Evolutionary conservation across 2,797 vertebrate genomes (phyloP).

Genomic region (Anas bernieri): DNA sequence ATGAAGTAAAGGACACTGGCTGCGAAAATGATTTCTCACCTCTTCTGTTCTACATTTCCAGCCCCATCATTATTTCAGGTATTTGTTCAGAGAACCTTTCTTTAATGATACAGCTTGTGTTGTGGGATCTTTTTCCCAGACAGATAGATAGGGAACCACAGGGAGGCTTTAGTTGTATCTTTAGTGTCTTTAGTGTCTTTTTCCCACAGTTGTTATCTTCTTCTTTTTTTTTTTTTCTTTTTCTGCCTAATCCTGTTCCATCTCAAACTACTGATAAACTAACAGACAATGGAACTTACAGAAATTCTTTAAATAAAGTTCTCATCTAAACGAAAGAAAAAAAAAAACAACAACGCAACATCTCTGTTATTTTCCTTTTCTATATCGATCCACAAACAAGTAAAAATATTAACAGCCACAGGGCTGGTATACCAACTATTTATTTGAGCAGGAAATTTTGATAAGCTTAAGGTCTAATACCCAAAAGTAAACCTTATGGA

Average conservation of each 20-base stretch:
- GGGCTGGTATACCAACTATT: neutral
- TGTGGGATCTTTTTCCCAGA: neutral
- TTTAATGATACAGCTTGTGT: neutral
- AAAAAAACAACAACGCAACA: too few relatives aligned
- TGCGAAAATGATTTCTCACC: neutral
- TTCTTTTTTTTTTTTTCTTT: neutral
- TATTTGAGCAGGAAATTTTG: neutral
- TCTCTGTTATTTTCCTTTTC: neutral
- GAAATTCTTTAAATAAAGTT: neutral
- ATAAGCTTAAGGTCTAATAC: neutral
- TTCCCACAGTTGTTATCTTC: neutral
- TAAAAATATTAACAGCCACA: neutral
- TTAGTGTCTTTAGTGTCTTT: neutral
- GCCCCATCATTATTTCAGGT: neutral
- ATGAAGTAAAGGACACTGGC: neutral
- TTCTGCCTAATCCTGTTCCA: neutral
- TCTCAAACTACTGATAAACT: neutral
- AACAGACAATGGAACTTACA: neutral
- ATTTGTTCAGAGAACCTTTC: neutral
- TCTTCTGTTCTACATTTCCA: neutral
- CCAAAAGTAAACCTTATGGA: neutral
- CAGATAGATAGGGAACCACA: neutral
- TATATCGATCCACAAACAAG: neutral
- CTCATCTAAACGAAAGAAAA: neutral
- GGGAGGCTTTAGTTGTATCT: neutral